Evolutionary conservation across 2,888 invertebrate species (phyloP).

Genomic region (Drosophila fungiperda): DNA sequence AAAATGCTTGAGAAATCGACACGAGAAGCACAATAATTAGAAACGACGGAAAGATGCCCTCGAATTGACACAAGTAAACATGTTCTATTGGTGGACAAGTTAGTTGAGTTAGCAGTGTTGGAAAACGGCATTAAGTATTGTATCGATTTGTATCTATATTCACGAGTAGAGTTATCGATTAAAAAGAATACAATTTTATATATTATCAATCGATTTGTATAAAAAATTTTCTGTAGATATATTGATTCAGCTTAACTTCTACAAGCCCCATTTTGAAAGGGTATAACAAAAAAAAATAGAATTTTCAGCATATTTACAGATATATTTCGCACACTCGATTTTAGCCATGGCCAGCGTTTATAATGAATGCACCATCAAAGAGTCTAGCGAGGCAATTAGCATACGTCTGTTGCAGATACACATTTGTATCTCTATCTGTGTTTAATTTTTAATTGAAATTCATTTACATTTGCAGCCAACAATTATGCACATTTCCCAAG

Average conservation of each 20-base stretch:
- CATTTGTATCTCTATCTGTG: slow-evolving; percentile 30
- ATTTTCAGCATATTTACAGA: neutral
- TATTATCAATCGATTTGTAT: neutral
- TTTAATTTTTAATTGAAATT: slow-evolving; percentile 76
- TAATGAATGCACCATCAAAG: slow-evolving; percentile 13
- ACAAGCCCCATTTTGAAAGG: neutral
- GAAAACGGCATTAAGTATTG: neutral
- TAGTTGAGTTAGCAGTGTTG: neutral
- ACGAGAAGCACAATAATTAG: slow-evolving; percentile 38
- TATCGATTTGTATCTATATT: neutral
- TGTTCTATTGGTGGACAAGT: neutral
- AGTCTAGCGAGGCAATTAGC: slow-evolving; percentile 58
- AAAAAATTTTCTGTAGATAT: neutral
- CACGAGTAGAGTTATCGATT: neutral
- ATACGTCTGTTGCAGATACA: slow-evolving; percentile 53
- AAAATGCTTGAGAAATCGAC: slow-evolving; percentile 32
- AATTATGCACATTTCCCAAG: slow-evolving; percentile 77
- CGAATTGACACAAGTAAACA: neutral
- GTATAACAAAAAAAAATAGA: neutral
- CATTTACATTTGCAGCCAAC: slow-evolving; percentile 74
- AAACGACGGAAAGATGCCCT: slow-evolving; percentile 23
- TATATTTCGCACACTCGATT: slow-evolving; percentile 1
- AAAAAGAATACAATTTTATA: too few relatives aligned
- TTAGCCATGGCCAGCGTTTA: slow-evolving; percentile 12
- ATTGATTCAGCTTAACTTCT: neutral